A percentile compares a stretch with the other conserved stretches of the same genome.
phyloP scores from a whole-genome alignment of 2,113 vertebrate species.

The Heterotis niloticus region DNA sequence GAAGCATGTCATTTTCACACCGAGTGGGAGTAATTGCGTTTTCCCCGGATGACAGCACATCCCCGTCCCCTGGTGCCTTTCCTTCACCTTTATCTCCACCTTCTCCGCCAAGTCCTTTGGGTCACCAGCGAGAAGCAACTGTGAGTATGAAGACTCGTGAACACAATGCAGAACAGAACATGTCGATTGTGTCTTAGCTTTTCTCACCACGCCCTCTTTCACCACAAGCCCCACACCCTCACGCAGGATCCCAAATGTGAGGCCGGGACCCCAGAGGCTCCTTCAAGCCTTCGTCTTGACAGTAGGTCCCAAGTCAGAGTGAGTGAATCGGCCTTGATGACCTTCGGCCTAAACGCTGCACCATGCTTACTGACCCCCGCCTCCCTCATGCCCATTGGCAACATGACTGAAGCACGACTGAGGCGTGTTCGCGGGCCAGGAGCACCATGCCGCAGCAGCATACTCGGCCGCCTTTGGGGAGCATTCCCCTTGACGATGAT shows the following conservation, averaged over 20 bases:
- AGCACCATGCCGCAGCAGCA: too few relatives aligned
- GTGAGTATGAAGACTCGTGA: too few relatives aligned
- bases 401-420: too few relatives aligned
- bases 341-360: constrained; percentile 5
- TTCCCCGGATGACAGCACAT: too few relatives aligned
- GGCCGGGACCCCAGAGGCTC: neutral
- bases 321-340: neutral
- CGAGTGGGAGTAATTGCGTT: too few relatives aligned
- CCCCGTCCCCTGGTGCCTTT: too few relatives aligned
- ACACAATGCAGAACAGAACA: too few relatives aligned
- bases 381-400: too few relatives aligned
- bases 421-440: too few relatives aligned
- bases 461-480: neutral
- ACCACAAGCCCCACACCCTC: neutral
- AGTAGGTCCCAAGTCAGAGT: neutral
- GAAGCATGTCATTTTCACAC: neutral
- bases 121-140: too few relatives aligned
- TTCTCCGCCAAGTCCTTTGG: too few relatives aligned
- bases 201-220: neutral
- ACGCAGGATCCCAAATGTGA: neutral
- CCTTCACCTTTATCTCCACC: too few relatives aligned
- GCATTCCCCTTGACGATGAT: constrained; percentile 1
- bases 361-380: neutral
- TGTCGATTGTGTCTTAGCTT: neutral
- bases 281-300: neutral